phyloP scores from a whole-genome alignment of 2,113 vertebrate species.

The Marcusenius ussheri region DNA sequence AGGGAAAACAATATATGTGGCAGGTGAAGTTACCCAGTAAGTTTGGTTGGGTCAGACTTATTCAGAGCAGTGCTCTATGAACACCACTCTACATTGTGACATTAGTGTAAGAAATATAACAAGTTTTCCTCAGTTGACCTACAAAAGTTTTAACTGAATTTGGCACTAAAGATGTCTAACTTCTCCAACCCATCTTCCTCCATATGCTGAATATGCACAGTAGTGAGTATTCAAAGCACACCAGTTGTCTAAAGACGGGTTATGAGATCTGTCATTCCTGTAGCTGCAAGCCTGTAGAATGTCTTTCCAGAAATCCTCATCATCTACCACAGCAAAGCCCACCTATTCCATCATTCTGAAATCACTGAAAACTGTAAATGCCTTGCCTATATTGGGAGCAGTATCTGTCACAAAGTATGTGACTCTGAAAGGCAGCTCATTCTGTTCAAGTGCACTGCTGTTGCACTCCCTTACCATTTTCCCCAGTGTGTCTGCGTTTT shows the following conservation, averaged over 20 bases:
- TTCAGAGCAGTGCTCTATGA: background rate
- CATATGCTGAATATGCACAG: background rate
- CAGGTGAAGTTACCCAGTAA: background rate
- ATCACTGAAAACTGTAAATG: conserved; percentile 7
- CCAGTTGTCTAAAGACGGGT: background rate
- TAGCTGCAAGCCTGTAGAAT: background rate
- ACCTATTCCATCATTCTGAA: conserved; percentile 6
- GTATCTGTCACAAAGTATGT: background rate
- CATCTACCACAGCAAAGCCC: conserved; percentile 10
- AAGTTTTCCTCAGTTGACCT: background rate
- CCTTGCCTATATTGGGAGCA: background rate
- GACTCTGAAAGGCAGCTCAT: conserved; percentile 5
- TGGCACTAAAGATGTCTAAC: background rate
- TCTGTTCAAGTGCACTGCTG: background rate
- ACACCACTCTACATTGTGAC: background rate
- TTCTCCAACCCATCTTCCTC: background rate
- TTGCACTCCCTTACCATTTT: background rate
- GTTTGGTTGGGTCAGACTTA: background rate
- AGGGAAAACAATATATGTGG: background rate
- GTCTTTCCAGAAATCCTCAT: conserved; percentile 2
- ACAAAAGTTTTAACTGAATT: conserved; percentile 8
- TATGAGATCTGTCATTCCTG: conserved; percentile 8
- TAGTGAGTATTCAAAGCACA: conserved; percentile 3
- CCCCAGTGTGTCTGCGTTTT: background rate
- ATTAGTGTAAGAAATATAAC: background rate